Conservation (phyloP, 1,140 invertebrate species). For the Metopolophium dirhodum region DNA sequence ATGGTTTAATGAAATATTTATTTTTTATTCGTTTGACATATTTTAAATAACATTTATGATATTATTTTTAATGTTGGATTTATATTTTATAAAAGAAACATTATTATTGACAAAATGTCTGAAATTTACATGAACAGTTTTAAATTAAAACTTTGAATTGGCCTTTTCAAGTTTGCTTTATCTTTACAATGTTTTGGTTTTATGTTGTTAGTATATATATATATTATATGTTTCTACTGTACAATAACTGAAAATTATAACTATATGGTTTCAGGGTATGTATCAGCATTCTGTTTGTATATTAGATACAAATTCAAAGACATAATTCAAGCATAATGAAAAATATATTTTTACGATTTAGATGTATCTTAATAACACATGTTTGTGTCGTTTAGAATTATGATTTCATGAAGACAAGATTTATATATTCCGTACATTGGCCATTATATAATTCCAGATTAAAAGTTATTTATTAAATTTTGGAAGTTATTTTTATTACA, state of each 20-base stretch:
- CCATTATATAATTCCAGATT: too few relatives aligned
- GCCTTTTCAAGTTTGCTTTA: not conserved
- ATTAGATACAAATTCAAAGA: not conserved
- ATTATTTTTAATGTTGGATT: not conserved
- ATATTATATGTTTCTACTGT: not conserved
- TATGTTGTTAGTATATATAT: not conserved
- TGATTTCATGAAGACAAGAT: not conserved
- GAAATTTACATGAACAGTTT: not conserved
- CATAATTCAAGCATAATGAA: not conserved
- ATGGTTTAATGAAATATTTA: not conserved
- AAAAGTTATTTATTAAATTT: too few relatives aligned
- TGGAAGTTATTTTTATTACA: too few relatives aligned
- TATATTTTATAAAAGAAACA: not conserved
- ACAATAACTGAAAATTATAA: not conserved
- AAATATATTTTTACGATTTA: not conserved
- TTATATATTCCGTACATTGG: not conserved
- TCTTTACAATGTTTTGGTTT: not conserved
- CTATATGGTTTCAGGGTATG: not conserved
- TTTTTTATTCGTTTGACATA: not conserved
- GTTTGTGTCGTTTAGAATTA: not conserved
- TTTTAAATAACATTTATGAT: not conserved
- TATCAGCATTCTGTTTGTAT: not conserved
- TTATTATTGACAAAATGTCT: not conserved
- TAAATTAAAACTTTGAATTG: not conserved
- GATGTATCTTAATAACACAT: not conserved